Percentiles rank a stretch among this genome's conserved stretches.
Conservation (phyloP, 2,797 vertebrate species). For the Denticeps clupeoides region DNA sequence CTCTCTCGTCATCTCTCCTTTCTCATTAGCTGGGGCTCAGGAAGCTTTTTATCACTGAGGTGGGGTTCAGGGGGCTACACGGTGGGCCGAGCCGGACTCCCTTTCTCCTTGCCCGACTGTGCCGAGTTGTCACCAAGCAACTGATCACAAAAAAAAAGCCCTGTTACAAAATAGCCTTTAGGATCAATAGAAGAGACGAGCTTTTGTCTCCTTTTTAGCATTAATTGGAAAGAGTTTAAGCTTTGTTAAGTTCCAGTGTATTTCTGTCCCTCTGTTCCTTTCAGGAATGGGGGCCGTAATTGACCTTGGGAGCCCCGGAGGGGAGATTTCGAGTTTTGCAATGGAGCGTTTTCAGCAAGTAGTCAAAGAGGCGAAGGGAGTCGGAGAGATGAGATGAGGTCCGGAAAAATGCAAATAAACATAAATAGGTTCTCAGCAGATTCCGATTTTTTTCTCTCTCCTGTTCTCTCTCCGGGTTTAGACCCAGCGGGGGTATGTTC, state of each 20-base stretch:
- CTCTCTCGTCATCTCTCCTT: conserved; percentile 7
- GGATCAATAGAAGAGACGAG: conserved; percentile 52
- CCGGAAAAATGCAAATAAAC: too few relatives aligned
- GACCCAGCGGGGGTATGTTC: too few relatives aligned
- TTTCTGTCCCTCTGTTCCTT: neutral
- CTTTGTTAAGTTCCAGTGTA: conserved; percentile 38
- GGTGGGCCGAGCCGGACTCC: conserved; percentile 10
- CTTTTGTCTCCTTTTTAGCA: conserved; percentile 55
- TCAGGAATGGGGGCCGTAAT: too few relatives aligned
- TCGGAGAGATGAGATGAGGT: too few relatives aligned
- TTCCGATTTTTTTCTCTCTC: too few relatives aligned
- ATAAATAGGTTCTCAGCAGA: too few relatives aligned
- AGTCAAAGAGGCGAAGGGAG: too few relatives aligned
- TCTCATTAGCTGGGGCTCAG: conserved; percentile 59
- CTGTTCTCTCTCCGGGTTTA: too few relatives aligned
- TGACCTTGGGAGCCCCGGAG: too few relatives aligned
- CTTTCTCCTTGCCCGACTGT: too few relatives aligned
- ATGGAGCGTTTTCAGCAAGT: too few relatives aligned
- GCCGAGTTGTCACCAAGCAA: conserved; percentile 53
- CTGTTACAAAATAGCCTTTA: conserved; percentile 55
- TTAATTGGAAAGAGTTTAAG: conserved; percentile 57
- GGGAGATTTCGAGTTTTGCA: too few relatives aligned
- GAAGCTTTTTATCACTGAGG: conserved; percentile 66
- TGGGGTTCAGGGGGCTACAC: conserved; percentile 48
- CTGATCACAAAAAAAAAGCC: conserved; percentile 54